Evolutionary conservation across 2,113 vertebrate genomes (phyloP), one percentile per base, ranked within the genome.

Genomic region (Perccottus glenii): DNA sequence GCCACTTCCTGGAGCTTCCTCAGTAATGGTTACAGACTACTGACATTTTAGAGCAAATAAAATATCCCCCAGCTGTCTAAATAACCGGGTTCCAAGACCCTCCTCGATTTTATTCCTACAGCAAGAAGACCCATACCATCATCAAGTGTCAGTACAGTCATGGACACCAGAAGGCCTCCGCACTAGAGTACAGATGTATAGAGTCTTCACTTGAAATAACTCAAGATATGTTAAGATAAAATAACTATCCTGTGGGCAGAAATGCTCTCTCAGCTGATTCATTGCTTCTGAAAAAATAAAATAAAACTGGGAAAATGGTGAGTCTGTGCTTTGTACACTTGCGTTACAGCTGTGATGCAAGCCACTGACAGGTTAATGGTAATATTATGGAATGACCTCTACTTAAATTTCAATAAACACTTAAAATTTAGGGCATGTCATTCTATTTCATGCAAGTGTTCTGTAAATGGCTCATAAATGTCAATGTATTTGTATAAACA

Each of bases 401-500:
- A 87, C 82, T 91, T 89, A 84, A 69, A 90, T 92, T 90, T 90
- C 89, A 87, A 92, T 87, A 91, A 91, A 91, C 75, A 79, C 80
- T 68, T 81, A 78, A 83, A 88, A 86, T 84, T 85, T 79, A 73
- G 89, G 72, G 82, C 80, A 27, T 83, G 82, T 86, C 60, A 52
- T 82, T 80, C 56, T 51, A 60, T 61, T 87, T 80, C 27, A 77
- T 87, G 88, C 75, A 72, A 89, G 83, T 72, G 69, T 76, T 83
- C 84, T 60, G 71, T 87, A 89, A 91, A 91, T 70, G 78, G 75
- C 90, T 91, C 84, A 90, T 93, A 91, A 92, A 93, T 84, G 86
- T 85, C 87, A 85, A 90, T 94, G 93, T 88, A 81, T 83, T 93
- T 93, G 92, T 94, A 90, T 96, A 98, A 98, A 99, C 95, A 97